Base-by-base conservation (phyloP, 2,113 vertebrate genomes). In the Gadus macrocephalus region DNA sequence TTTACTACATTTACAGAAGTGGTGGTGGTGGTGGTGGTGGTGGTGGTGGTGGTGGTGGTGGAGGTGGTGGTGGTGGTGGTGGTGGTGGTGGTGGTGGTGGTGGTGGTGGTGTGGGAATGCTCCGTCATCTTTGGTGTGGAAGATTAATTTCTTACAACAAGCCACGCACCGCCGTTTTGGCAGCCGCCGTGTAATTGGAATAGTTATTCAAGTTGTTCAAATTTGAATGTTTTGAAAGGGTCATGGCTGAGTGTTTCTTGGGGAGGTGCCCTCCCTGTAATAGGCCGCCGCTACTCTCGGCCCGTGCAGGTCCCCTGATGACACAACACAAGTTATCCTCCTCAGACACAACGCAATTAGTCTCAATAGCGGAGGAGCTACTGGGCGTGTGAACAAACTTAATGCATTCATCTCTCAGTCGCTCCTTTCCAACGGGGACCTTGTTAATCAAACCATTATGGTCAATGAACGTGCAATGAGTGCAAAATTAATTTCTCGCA, bases 401-500 rank as follows among this genome's bases (percentile, higher is more conserved):
- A 76, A 83, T 73, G 71, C 77, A 80, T 80, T 78, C 83, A 78
- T 82, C 84, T 87, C 62, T 74, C 19, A 17, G 38, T 63, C 77
- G 76, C 58, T 63, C 28, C 74, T 73, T 79, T 69, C 55, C 72
- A 72, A 83, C 81, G 75, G 76, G 63, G 20, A 71, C 65, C 71
- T 58, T 81, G 78, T 83, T 87, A 84, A 86, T 83, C 82, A 84
- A 86, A 85, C 76, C 66, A 79, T 81, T 69, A 75, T 76, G 77
- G 76, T 83, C 79, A 73, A 68, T 85, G 83, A 70, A 76, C 77
- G 81, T 78, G 80, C 74, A 79, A 68, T 12, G 49, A 61, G 75
- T 84, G 79, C 78, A 76, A 86, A 82, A 86, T 82, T 66, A 73
- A 74, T 82, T 82, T 85, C 75, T 77, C 72, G 77, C 62, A 73